Conservation (phyloP, 2,113 vertebrate species). For the Gymnogyps californianus region DNA sequence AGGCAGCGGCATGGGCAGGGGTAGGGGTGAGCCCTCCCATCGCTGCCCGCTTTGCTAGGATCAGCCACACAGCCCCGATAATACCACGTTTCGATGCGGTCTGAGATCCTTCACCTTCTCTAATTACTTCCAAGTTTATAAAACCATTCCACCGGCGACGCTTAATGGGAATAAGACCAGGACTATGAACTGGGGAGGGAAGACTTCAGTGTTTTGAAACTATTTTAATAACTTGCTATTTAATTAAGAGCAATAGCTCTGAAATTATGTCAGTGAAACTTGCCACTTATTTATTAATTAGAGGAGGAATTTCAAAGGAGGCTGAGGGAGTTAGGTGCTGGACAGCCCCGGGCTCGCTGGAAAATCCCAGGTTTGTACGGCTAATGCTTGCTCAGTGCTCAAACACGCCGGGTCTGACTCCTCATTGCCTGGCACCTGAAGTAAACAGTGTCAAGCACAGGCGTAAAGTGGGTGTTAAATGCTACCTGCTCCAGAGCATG, state of each 20-base stretch:
- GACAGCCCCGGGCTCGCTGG: conserved; percentile 35
- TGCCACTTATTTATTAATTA: conserved; percentile 54
- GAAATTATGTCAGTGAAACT: conserved; percentile 56
- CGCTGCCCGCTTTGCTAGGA: background rate
- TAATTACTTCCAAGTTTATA: background rate
- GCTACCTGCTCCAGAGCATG: background rate
- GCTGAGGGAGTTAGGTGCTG: background rate
- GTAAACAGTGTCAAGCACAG: background rate
- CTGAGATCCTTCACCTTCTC: background rate
- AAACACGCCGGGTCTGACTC: background rate
- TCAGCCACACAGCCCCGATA: background rate
- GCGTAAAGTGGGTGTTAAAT: background rate
- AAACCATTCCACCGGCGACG: background rate
- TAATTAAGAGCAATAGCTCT: conserved; percentile 53
- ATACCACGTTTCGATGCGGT: rapidly evolving
- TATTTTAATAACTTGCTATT: background rate
- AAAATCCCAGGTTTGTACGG: conserved; percentile 39
- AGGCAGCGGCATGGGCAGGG: background rate
- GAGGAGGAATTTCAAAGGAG: conserved; percentile 47
- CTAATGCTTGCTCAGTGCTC: conserved; percentile 14
- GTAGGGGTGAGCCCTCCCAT: background rate
- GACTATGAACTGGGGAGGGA: background rate
- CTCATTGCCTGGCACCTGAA: background rate
- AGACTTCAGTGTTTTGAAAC: background rate
- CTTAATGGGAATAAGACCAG: background rate